Evolutionary conservation across 2,797 vertebrate species (phyloP).

Genomic region (Rhabdomys pumilio): DNA sequence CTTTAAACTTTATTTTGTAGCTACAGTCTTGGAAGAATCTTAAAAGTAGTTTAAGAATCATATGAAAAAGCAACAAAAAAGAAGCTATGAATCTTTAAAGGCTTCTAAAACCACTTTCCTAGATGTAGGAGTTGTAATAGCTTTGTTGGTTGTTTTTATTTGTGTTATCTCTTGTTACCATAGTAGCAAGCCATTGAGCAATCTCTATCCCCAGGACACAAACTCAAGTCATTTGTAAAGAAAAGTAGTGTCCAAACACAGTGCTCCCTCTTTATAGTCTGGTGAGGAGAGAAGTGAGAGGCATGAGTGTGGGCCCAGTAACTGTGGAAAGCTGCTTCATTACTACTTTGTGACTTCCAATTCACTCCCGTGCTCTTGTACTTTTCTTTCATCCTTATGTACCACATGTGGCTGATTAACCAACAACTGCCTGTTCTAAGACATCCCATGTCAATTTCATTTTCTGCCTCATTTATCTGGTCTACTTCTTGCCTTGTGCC

Average conservation of each 20-base stretch:
- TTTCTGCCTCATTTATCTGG: not conserved
- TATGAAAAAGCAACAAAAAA: constrained; percentile 52
- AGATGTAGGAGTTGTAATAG: constrained; percentile 55
- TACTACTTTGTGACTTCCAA: not conserved
- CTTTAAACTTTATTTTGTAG: constrained; percentile 61
- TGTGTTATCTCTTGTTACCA: constrained; percentile 68
- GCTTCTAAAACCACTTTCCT: constrained; percentile 44
- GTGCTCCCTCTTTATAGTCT: not conserved
- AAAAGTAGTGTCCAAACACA: not conserved
- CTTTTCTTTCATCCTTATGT: not conserved
- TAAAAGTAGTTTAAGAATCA: constrained; percentile 65
- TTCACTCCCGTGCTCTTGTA: not conserved
- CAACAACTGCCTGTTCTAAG: not conserved
- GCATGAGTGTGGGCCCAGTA: rapidly evolving
- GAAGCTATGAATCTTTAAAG: constrained; percentile 59
- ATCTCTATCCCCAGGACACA: constrained; percentile 1
- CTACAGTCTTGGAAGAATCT: constrained; percentile 51
- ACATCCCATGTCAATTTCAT: not conserved
- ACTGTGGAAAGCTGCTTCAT: not conserved
- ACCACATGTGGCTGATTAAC: not conserved
- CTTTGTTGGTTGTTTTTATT: constrained; percentile 72
- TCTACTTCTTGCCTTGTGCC: not conserved
- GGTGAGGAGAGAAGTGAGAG: not conserved
- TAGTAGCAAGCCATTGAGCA: constrained; percentile 66
- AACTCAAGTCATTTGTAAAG: not conserved